phyloP scores from a whole-genome alignment of 23 tunicate species.

The Aplidium turbinatum region DNA sequence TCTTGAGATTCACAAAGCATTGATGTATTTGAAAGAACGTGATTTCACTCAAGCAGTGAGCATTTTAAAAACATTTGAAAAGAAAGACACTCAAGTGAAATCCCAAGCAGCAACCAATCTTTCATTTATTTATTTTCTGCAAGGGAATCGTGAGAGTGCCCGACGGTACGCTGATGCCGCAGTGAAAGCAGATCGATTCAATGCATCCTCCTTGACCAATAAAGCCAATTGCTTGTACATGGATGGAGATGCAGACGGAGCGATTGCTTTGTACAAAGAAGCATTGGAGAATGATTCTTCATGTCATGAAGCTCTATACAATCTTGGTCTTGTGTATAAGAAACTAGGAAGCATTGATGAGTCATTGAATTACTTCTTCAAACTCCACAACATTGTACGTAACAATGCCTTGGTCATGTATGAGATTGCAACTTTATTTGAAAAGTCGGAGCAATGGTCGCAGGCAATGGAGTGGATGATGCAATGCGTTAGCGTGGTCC shows the following conservation, averaged over 20 bases:
- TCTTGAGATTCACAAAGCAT: slow-evolving; percentile 96
- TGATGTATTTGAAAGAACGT: slow-evolving; percentile 87
- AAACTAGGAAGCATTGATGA: slow-evolving; percentile 46
- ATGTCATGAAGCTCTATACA: slow-evolving; percentile 92
- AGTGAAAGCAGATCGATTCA: slow-evolving; percentile 86
- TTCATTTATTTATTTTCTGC: slow-evolving; percentile 88
- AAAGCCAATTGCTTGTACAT: slow-evolving; percentile 69
- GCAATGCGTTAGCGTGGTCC: slow-evolving; percentile 72
- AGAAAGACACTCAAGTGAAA: slow-evolving; percentile 93
- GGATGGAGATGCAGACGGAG: slow-evolving; percentile 65
- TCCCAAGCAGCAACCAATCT: slow-evolving; percentile 94
- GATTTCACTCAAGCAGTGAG: slow-evolving; percentile 80
- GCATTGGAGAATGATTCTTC: slow-evolving; percentile 89
- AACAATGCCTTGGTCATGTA: slow-evolving; percentile 78
- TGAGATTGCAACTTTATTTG: slow-evolving; percentile 76
- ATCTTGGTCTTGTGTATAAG: slow-evolving; percentile 81
- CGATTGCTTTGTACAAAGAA: slow-evolving; percentile 72
- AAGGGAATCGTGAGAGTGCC: slow-evolving; percentile 76
- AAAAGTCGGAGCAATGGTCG: slow-evolving; percentile 58
- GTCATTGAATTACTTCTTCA: slow-evolving; percentile 71
- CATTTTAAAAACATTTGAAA: slow-evolving; percentile 92
- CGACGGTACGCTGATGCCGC: slow-evolving; percentile 83
- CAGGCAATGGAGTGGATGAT: slow-evolving; percentile 94
- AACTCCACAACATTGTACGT: slow-evolving; percentile 85
- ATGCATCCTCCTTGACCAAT: slow-evolving; percentile 83